These are phyloP conservation scores for Amphiura filiformis DNA, from an alignment of 35 echinoderm and acorn worm genomes.

Conservation along the genomic window DNA sequence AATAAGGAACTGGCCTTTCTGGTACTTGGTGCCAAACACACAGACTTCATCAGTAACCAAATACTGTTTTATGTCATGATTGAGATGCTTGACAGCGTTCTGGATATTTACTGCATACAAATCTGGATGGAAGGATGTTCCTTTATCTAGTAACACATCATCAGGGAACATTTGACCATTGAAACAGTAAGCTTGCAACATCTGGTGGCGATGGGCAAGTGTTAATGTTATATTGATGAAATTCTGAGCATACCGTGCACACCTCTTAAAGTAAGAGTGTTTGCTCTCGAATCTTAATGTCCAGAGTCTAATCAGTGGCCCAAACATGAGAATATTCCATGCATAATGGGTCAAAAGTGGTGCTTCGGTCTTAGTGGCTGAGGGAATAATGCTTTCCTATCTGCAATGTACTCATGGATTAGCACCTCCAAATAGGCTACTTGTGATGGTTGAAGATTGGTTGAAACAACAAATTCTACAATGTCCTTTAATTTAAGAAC, in stretches of 20 bases:
- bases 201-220: constrained; percentile 46
- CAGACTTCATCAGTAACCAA: constrained; percentile 32
- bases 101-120: constrained; percentile 25
- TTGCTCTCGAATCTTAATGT: constrained; percentile 63
- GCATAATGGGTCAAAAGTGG: constrained; percentile 66
- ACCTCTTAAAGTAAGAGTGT: constrained; percentile 56
- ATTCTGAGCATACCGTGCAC: constrained; percentile 39
- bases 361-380: constrained; percentile 46
- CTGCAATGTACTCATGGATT: constrained; percentile 46
- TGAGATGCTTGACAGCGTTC: constrained; percentile 17
- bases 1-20: constrained; percentile 53
- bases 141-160: constrained; percentile 21
- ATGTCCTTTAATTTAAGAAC: constrained; percentile 61
- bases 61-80: background rate
- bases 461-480: constrained; percentile 60
- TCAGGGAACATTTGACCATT: constrained; percentile 36
- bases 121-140: constrained; percentile 43
- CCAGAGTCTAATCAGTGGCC: constrained; percentile 45
- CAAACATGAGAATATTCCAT: constrained; percentile 28
- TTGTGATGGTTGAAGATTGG: constrained; percentile 28
- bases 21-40: constrained; percentile 48
- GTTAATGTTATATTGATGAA: constrained; percentile 63
- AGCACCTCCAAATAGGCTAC: constrained; percentile 47
- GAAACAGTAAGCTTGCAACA: constrained; percentile 31
- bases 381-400: constrained; percentile 37